Evolutionary conservation across 2,888 invertebrate genomes (phyloP), one percentile per base, ranked within the genome.

Genomic region (Apocheima hispidaria): DNA sequence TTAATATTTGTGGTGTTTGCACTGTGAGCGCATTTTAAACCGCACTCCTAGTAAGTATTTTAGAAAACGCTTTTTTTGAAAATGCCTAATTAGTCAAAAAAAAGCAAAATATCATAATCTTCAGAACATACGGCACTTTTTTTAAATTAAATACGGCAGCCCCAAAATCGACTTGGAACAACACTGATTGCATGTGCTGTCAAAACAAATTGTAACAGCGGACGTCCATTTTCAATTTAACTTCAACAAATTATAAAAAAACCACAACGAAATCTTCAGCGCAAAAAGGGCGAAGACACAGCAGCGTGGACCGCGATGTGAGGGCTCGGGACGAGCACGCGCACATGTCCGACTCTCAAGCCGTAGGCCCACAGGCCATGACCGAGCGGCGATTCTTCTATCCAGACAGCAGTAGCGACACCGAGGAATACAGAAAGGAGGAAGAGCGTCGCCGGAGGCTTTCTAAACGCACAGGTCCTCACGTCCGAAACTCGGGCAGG

Each of bases 391-490:
- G 92, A 73, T 93, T 91, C 72, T 89, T 92, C 78, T 92, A 90
- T 61, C 87, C 88, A 65, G 96, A 96, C 77, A 96, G 96, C 79
- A 97, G 97, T 83, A 97, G 97, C 78, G 97, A 97, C 82, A 97
- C 96, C 20, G 97, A 97, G 86, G 97, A 97, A 82, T 96, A 96
- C 77, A 94, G 95, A 74, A 95, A 95, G 77, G 91, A 91, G 73
- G 95, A 95, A 61, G 97, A 97, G 81, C 95, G 96, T 80, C 94
- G 97, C 50, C 91, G 90, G 70, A 82, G 90, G 59, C 69, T 92
- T 51, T 90, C 89, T 1, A 92, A 92, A 73, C 87, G 92, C 36
- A 90, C 86, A 78, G 83, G 86, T n/a, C 84, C 83, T 7, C 79
- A 71, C 66, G 75, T 87, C 33, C 78, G 91, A 44, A 70, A 77